Evolutionary conservation across 2,797 vertebrate species (phyloP).

Genomic region (Acrossocheilus wenchowensis): DNA sequence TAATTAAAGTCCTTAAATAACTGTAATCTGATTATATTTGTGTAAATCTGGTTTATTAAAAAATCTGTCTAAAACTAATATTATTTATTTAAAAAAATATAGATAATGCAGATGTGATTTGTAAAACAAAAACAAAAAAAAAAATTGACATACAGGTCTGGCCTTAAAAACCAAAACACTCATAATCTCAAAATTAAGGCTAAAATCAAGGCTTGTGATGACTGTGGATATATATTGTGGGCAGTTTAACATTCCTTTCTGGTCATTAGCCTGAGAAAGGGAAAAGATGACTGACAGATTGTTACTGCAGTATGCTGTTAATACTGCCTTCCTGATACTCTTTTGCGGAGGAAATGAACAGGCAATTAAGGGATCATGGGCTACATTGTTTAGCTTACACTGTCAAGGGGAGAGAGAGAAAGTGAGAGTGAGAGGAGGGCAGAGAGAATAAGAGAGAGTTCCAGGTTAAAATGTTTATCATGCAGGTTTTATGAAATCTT

Average conservation of each 20-base stretch:
- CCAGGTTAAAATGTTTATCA: not conserved
- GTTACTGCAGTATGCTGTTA: conserved; percentile 74
- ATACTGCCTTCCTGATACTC: conserved; percentile 73
- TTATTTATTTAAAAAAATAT: not conserved
- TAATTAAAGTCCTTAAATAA: not conserved
- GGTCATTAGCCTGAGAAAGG: not conserved
- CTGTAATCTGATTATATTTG: not conserved
- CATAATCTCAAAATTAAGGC: not conserved
- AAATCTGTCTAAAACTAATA: not conserved
- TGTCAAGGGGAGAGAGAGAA: conserved; percentile 5
- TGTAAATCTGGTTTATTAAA: not conserved
- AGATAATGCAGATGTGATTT: not conserved
- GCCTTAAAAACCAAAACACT: not conserved
- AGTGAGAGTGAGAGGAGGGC: not conserved
- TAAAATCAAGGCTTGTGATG: not conserved
- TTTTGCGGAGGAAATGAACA: conserved; percentile 72
- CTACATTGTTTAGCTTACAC: conserved; percentile 10
- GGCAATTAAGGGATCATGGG: conserved; percentile 60
- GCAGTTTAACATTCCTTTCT: conserved; percentile 12
- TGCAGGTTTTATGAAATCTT: not conserved
- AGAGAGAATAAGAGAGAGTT: not conserved
- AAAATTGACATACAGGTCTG: not conserved
- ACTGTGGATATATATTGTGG: not conserved
- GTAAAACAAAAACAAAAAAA: not conserved
- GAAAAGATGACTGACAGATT: conserved; percentile 75